phyloP scores from a whole-genome alignment of 2,888 invertebrate genomes.

The Campaea margaritaria region DNA sequence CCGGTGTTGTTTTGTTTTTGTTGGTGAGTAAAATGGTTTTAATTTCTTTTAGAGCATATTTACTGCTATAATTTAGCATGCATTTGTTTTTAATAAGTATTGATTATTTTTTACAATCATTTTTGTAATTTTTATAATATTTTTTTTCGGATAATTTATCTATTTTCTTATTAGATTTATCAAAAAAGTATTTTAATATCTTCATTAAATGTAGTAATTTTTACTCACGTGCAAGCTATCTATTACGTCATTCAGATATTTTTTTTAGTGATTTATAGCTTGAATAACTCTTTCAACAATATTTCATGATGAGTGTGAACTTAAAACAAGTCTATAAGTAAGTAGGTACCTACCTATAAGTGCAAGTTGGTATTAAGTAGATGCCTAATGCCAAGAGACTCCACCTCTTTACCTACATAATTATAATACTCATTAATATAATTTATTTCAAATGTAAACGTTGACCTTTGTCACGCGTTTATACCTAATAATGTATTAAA shows the following conservation, averaged over 20 bases:
- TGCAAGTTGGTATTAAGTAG: too few relatives aligned
- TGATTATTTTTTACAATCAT: too few relatives aligned
- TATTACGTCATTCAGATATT: background rate
- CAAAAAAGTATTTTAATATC: background rate
- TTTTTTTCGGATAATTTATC: too few relatives aligned
- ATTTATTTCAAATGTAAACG: constrained; percentile 16
- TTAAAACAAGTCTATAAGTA: background rate
- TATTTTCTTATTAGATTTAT: too few relatives aligned
- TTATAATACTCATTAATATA: constrained; percentile 17
- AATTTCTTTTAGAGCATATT: constrained; percentile 2
- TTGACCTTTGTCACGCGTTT: constrained; percentile 19
- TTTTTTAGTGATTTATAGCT: background rate
- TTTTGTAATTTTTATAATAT: too few relatives aligned
- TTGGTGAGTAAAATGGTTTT: constrained; percentile 49
- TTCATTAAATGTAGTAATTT: too few relatives aligned
- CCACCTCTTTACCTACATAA: constrained; percentile 19
- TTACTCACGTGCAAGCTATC: too few relatives aligned
- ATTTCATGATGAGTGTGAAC: background rate
- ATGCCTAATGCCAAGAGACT: constrained; percentile 5
- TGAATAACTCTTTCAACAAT: too few relatives aligned
- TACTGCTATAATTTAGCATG: too few relatives aligned
- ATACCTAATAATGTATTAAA: constrained; percentile 7
- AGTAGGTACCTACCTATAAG: background rate
- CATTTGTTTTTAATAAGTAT: too few relatives aligned
- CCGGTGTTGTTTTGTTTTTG: constrained; percentile 52